Percentiles rank a stretch among this genome's conserved stretches.
phyloP scores from a whole-genome alignment of 37 sponge, comb jelly and placozoan genomes.

The Hormiphora californensis region DNA sequence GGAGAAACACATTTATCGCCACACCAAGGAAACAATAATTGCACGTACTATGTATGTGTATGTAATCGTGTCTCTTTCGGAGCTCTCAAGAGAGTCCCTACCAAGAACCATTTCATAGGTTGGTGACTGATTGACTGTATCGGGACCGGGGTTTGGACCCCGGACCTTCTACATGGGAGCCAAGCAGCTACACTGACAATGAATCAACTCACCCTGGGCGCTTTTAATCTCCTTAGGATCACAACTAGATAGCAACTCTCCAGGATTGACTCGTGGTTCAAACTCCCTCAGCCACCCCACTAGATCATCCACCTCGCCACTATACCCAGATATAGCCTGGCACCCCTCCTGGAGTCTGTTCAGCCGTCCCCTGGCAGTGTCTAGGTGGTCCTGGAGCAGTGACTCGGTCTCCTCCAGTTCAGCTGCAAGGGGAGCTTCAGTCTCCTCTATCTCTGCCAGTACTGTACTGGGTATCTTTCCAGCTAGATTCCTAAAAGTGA shows the following conservation, averaged over 20 bases:
- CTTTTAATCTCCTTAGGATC: conserved; percentile 47
- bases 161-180: too few relatives aligned
- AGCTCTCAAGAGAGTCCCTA: too few relatives aligned
- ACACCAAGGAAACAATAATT: too few relatives aligned
- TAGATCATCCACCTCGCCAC: conserved; percentile 6
- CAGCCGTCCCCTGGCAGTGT: not conserved
- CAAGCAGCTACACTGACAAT: too few relatives aligned
- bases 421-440: not conserved
- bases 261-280: not conserved
- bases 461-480: conserved; percentile 23
- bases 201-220: conserved; percentile 6
- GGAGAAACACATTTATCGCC: too few relatives aligned
- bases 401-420: conserved; percentile 29
- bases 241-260: not conserved
- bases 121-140: too few relatives aligned
- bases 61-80: too few relatives aligned
- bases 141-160: too few relatives aligned
- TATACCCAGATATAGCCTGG: conserved; percentile 12
- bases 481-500: not conserved
- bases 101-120: too few relatives aligned
- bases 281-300: conserved; percentile 12
- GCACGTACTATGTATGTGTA: too few relatives aligned
- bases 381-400: conserved; percentile 20
- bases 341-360: conserved; percentile 5
- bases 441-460: conserved; percentile 15